A percentile compares a stretch with the other conserved stretches of the same genome.
Evolutionary conservation across 2,888 invertebrate genomes (phyloP).

Genomic region (Lacanobia wlatinum): DNA sequence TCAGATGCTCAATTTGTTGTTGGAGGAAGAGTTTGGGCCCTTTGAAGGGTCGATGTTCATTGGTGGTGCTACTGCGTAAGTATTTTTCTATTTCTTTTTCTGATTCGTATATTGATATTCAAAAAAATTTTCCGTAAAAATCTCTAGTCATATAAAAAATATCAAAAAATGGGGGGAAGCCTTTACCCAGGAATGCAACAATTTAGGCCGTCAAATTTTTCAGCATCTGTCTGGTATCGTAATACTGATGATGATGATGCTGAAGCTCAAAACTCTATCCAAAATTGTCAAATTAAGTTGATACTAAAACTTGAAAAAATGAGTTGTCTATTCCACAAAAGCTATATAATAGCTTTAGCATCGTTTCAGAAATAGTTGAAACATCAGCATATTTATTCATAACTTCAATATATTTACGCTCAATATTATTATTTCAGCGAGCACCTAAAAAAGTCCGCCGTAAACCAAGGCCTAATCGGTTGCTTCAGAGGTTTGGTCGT

Average conservation of each 20-base stretch:
- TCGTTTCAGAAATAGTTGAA: not conserved
- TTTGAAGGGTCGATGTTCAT: conserved; percentile 98
- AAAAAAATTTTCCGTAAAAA: too few species aligned
- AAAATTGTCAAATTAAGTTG: too few species aligned
- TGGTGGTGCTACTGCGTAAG: conserved; percentile 97
- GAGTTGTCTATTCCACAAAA: not conserved
- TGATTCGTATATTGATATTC: too few species aligned
- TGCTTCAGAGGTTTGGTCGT: conserved; percentile 98
- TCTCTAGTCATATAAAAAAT: too few species aligned
- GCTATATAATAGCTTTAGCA: not conserved
- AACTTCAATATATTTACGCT: not conserved
- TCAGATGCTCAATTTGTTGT: conserved; percentile 95
- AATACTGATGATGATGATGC: too few species aligned
- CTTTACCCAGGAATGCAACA: too few species aligned
- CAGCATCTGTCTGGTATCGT: too few species aligned
- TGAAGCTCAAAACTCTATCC: too few species aligned
- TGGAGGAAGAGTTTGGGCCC: conserved; percentile 97
- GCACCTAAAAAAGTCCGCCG: conserved; percentile 95
- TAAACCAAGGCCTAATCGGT: conserved; percentile 97
- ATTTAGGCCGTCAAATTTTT: too few species aligned
- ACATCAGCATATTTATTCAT: not conserved
- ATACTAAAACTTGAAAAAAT: too few species aligned
- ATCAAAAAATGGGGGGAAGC: too few species aligned
- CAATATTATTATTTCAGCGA: conserved; percentile 90
- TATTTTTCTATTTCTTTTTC: conserved; percentile 61